These are phyloP conservation scores for Aotus griseimembra DNA, from an alignment of 2,797 vertebrate genomes.

Conservation along the genomic window DNA sequence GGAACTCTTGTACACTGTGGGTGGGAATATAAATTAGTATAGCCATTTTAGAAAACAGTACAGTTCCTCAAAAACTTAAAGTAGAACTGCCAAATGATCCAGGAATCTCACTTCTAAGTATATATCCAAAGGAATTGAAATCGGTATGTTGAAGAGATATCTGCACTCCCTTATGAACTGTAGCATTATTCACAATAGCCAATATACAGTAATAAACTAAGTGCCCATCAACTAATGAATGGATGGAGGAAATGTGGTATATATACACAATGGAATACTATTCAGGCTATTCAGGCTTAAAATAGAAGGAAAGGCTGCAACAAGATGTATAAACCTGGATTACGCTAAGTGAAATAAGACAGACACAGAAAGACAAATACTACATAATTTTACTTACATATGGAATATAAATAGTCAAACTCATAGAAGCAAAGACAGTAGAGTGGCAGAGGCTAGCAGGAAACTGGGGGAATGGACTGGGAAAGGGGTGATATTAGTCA, in stretches of 20 bases:
- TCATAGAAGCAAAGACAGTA: neutral
- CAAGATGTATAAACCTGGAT: neutral
- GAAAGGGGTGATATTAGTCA: neutral
- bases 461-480: neutral
- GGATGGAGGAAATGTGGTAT: neutral
- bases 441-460: neutral
- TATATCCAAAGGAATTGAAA: neutral
- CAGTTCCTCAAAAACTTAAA: neutral
- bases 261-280: too few species aligned
- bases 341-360: neutral
- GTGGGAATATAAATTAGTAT: neutral
- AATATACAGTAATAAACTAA: neutral
- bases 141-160: neutral
- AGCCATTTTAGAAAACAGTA: neutral
- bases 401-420: neutral
- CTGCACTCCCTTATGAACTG: too few species aligned
- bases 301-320: neutral
- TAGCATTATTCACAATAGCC: neutral
- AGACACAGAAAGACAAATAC: neutral
- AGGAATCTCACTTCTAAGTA: neutral
- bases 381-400: neutral
- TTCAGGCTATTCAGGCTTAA: neutral
- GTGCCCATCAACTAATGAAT: neutral
- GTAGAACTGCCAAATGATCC: neutral
- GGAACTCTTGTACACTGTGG: neutral